Evolutionary conservation across 2,888 invertebrate genomes (phyloP), one percentile per base, ranked within the genome.

Genomic region (Mongoloraphidia duomilia): DNA sequence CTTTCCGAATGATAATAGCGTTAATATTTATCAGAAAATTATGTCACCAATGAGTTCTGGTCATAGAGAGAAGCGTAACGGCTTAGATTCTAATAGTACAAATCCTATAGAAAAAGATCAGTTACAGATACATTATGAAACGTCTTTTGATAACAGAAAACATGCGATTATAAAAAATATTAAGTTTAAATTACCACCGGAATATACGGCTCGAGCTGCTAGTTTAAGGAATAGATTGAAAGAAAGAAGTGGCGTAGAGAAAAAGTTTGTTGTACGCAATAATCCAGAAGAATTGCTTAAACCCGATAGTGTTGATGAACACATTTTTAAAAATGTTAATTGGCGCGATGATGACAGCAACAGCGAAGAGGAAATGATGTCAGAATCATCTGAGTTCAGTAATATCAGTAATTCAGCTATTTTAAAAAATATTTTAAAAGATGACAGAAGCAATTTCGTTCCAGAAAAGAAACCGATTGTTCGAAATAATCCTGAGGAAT

Each of bases 131-230:
- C 63, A 65, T 54, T 65, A 65, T 49, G 65, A 64, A 49, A 64
- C 65, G 8, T 64, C 63, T 4, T 65, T 65, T 54, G 65, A 65
- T 46, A 61, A 65, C 49, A 57, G 61, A 50, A 60, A 62, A 44
- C 64, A 65, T 51, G 65, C 65, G 2, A 59, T 62, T 52, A 65
- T 67, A 11, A 66, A 67, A 57, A 67, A 67, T 55, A 68, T 69
- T 44, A 69, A 69, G 55, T 69, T 69, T 55, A 69, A 69, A 56
- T 60, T 69, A 45, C 69, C 69, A 8, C 55, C 60, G 13, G 60
- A 65, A 46, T 67, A 67, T 55, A 64, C 63, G 3, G 63, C 61
- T 41, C 53, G 57, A 26, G 53, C 54, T 10, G 12, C 48, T 1
- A 43, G 38, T 12, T 43, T 42, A 9, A 26, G 26, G 6, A 26